phyloP scores from a whole-genome alignment of 2,888 invertebrate genomes.

The Platynereis dumerilii region DNA sequence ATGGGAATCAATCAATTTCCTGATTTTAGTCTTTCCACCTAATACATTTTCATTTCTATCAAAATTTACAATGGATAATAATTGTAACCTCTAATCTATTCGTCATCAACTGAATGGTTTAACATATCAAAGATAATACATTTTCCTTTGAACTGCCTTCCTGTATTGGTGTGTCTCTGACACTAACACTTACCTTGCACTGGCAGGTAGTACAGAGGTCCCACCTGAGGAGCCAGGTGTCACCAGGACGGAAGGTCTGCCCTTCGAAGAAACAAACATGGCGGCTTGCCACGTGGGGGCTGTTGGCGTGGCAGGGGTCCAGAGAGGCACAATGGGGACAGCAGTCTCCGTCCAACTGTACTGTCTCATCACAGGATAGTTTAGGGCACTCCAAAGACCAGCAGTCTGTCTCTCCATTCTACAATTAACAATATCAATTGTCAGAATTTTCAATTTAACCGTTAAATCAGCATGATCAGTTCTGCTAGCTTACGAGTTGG shows the following conservation, averaged over 20 bases:
- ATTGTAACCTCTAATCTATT: too few relatives aligned
- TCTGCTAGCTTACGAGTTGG: too few relatives aligned
- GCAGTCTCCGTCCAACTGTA: conserved; percentile 74
- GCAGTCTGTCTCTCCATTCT: conserved; percentile 87
- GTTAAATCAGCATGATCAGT: not conserved
- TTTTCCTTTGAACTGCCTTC: too few relatives aligned
- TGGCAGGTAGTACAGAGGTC: conserved; percentile 56
- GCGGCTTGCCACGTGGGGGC: conserved; percentile 7
- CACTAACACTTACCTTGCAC: conserved; percentile 54
- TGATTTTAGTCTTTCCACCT: too few relatives aligned
- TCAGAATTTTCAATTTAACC: not conserved
- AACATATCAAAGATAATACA: too few relatives aligned
- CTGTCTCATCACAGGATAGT: conserved; percentile 71
- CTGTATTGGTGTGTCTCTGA: too few relatives aligned
- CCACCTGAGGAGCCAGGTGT: conserved; percentile 39
- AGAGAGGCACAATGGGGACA: conserved; percentile 72
- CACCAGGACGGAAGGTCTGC: conserved; percentile 31
- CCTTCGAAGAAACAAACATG: conserved; percentile 23
- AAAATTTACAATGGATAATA: too few relatives aligned
- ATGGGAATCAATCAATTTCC: too few relatives aligned
- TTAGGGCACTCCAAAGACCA: conserved; percentile 86
- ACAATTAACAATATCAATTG: conserved; percentile 43
- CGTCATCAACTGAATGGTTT: too few relatives aligned
- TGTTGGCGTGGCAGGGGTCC: conserved; percentile 45
- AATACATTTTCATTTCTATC: too few relatives aligned